Base-by-base conservation (phyloP, 1,140 invertebrate species). In the Caerostris extrusa region DNA sequence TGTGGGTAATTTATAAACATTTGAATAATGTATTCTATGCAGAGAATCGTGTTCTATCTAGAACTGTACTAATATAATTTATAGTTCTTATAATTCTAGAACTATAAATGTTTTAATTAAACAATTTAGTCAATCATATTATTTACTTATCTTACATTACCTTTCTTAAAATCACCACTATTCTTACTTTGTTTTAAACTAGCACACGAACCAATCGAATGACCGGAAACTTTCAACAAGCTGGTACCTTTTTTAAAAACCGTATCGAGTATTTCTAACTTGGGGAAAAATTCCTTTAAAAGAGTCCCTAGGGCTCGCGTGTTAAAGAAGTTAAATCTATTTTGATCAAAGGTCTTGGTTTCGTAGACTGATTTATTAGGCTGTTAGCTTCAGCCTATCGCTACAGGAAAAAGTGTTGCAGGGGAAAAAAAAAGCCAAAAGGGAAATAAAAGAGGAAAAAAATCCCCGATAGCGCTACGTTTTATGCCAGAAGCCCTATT, bases 331-430 rank as follows among this genome's bases (percentile, higher is more conserved):
- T 91, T 61, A 82, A 91, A 91, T 91, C 71, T 91, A 91, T 61
- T 91, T 91, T 91, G 90, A 91, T 91, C 90, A 91, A 91, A 91
- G 90, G 90, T 91, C 90, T 91, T 82, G 69, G 69, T 53, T 82
- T 92, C 81, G 82, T 64, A 92, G 61, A 85, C 90, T 92, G 90
- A 92, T 92, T 92, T 92, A 92, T 92, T 90, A 92, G 81, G 90
- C 61, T 64, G 81, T 85, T 92, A 92, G 77, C 57, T 85, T 55
- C 60, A 4, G 17, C 53, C 60, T 85, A 92, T 92, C 90, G 61
- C 60, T 82, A 14, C 14, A 85, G 34, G 34, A 34, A 34, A 34
- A 34, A 34, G 34, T 34, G 61, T 57, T 50, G 55, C 60, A 77
- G 34, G 57, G 34, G 58, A 14, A 56, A 55, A 69, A 50, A 90